Evolutionary conservation across 2,797 vertebrate genomes (phyloP).

Genomic region (Sebastes glaucus): DNA sequence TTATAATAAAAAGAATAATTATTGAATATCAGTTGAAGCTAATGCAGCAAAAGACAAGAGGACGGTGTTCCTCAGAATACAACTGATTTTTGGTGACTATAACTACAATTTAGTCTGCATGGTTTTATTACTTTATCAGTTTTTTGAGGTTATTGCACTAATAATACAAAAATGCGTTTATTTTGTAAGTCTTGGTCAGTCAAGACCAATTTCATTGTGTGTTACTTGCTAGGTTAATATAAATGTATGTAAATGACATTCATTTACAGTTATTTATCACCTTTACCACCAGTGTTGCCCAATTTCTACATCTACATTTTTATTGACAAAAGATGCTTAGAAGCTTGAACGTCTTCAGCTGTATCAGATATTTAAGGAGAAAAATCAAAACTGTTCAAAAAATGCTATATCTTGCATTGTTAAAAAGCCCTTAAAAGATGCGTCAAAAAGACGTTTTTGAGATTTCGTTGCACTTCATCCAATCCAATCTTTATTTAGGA

Average conservation of each 20-base stretch:
- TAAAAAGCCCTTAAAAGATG: background rate
- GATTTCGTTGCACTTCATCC: background rate
- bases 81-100: background rate
- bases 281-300: background rate
- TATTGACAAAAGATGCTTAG: background rate
- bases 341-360: background rate
- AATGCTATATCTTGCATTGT: background rate
- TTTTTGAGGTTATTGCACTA: background rate
- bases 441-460: background rate
- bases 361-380: background rate
- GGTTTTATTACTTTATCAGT: too few species aligned
- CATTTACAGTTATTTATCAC: background rate
- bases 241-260: background rate
- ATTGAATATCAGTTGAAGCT: background rate
- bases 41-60: background rate
- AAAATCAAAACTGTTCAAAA: background rate
- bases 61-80: background rate
- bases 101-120: too few species aligned
- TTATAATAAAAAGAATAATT: background rate
- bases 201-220: background rate
- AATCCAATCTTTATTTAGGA: too few species aligned
- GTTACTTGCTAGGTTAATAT: background rate
- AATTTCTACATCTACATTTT: background rate
- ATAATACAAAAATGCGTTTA: background rate
- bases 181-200: background rate